These are phyloP conservation scores for Chinchilla lanigera DNA, from an alignment of 2,113 vertebrate genomes.

Conservation along the genomic window DNA sequence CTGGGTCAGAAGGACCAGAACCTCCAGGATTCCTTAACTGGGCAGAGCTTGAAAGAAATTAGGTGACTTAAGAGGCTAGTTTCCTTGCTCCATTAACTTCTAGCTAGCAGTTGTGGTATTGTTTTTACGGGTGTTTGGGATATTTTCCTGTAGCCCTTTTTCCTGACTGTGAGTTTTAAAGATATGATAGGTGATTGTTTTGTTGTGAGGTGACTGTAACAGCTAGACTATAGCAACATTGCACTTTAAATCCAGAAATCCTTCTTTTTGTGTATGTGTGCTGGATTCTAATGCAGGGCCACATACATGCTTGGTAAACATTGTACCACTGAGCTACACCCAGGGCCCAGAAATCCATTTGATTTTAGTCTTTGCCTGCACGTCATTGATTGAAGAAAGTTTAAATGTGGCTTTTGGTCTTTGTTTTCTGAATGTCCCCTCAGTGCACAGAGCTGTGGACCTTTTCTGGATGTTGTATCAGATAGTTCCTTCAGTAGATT, in stretches of 20 bases:
- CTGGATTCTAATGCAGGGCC: not conserved
- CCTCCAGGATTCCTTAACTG: not conserved
- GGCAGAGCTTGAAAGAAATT: not conserved
- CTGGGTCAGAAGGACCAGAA: not conserved
- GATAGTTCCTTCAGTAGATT: not conserved
- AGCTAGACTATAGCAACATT: not conserved
- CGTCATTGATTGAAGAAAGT: not conserved
- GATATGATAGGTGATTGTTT: not conserved
- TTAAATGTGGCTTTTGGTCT: not conserved
- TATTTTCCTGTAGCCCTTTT: not conserved
- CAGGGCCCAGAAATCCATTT: not conserved
- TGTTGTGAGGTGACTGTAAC: not conserved
- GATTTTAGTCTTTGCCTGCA: not conserved
- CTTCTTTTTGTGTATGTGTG: not conserved
- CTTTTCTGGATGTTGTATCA: not conserved
- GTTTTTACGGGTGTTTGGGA: not conserved
- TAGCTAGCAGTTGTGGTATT: not conserved
- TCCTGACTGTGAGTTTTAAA: not conserved
- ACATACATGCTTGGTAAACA: not conserved
- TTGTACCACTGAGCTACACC: not conserved
- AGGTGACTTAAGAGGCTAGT: not conserved
- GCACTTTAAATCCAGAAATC: not conserved
- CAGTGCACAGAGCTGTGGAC: not conserved
- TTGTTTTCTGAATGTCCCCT: not conserved
- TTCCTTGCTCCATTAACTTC: not conserved